Evolutionary conservation across 2,113 vertebrate genomes (phyloP), one percentile per base, ranked within the genome.

Genomic region (Petromus typicus): DNA sequence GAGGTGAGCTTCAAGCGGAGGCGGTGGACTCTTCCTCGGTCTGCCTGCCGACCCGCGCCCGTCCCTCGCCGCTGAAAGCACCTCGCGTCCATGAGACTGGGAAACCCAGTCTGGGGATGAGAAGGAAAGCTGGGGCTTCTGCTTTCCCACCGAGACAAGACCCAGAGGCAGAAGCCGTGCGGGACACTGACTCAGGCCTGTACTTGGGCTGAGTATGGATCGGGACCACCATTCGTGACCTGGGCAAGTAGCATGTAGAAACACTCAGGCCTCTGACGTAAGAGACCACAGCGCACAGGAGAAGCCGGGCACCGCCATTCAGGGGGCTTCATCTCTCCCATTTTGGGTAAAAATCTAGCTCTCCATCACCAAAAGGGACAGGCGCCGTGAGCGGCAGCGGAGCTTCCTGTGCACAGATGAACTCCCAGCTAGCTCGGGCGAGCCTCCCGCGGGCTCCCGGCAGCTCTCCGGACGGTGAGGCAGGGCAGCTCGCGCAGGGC

Each of bases 291-390:
- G 84, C 90, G 95, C 64, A 64, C n/a, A 80, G 34, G 66, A 80
- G 93, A 94, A 97, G 97, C 90, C 85, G 85, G 7, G 40, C 87
- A 85, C 93, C 89, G n/a, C n/a, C 95, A 90, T 97, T 94, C 98
- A 80, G 67, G 0, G 13, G 54, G 25, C 7, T 83, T 5, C 64
- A 3, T 5, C 13, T 51, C 59, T 43, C 73, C 80, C 64, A 80
- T 76, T 86, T 75, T 97, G 92, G 96, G 94, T 91, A 94, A 97
- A 95, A 97, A 97, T 85, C 61, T 75, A 97, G 89, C 71, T 73
- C 63, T 96, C 90, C 97, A 88, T 96, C 84, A 97, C 97, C 94
- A 96, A 96, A 94, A n/a, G 96, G 96, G 95, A 97, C 95, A 97
- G 95, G 98, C 98, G 94, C 92, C 93, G 89, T 81, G 93, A 95